Evolutionary conservation across 2,888 invertebrate species (phyloP), one percentile per base, ranked within the genome.

Genomic region (Shargacucullia verbasci): DNA sequence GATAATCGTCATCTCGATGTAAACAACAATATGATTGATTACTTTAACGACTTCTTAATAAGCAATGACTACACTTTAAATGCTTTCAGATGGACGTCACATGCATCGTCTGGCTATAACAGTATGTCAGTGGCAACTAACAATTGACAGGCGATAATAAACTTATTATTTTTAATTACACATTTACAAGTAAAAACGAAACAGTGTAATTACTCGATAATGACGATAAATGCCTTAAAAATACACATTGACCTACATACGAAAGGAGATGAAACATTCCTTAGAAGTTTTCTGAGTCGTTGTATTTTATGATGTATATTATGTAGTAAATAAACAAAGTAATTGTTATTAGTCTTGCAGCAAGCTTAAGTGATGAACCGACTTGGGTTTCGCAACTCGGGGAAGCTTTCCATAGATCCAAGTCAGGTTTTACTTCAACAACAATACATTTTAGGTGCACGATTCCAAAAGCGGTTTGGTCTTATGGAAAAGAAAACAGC

Each of bases 161-260:
- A 73, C 59, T 53, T 48, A 49, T 60, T 54, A 44, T 56, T 52
- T 50, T 57, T 59, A 69, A 70, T 76, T 61, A 45, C 50, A 13
- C 44, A 50, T 64, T 59, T 38, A 54, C 14, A 11, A 31, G 27
- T 33, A 37, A 34, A 44, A 6, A 29, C 46, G 34, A 54, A 50
- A 46, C 31, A 7, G 31, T 41, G 20, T 59, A 70, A 75, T 73
- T 58, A 49, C 34, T 10, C 44, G 40, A 52, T 60, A 70, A 68
- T 59, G 27, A 49, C 41, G 35, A 55, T 11, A 43, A 54, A 56
- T 56, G 4, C 50, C 47, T 56, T 53, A 38, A 58, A 52, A 46
- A 40, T 20, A 39, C 33, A 15, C 56, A 56, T 45, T 57, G 46
- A 57, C 54, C 55, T 48, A 52, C 25, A 41, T 53, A 31, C 6